Percentiles rank a stretch among this genome's conserved stretches.
Evolutionary conservation across 2,797 vertebrate genomes (phyloP).

Genomic region (Gymnocypris eckloni): DNA sequence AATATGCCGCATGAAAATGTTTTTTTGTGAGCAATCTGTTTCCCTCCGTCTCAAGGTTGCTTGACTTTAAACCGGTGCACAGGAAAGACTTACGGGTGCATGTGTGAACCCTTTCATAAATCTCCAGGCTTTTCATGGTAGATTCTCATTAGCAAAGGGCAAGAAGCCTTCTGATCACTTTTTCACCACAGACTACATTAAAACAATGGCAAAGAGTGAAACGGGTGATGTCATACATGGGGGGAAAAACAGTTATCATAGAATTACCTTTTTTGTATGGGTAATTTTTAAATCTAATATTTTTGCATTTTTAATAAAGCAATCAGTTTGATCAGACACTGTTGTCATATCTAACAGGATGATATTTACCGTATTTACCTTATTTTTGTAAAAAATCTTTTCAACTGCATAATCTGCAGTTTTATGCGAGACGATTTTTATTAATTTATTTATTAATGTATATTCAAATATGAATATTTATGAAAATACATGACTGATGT

Average conservation of each 20-base stretch:
- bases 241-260: not conserved
- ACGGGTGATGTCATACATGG: slow-evolving; percentile 34
- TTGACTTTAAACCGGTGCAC: slow-evolving; percentile 76
- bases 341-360: not conserved
- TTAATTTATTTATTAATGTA: not conserved
- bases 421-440: not conserved
- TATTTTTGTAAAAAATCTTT: not conserved
- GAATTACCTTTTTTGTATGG: not conserved
- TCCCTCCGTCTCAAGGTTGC: slow-evolving; percentile 78
- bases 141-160: slow-evolving; percentile 79
- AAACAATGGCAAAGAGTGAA: slow-evolving; percentile 70
- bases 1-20: slow-evolving; percentile 76
- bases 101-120: slow-evolving; percentile 79
- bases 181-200: slow-evolving; percentile 69
- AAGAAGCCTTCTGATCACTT: slow-evolving; percentile 74
- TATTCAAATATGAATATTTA: not conserved
- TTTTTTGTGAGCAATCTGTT: slow-evolving; percentile 72
- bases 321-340: not conserved
- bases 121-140: slow-evolving; percentile 68
- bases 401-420: not conserved
- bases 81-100: slow-evolving; percentile 77
- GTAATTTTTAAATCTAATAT: not conserved
- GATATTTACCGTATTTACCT: not conserved
- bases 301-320: not conserved
- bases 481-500: not conserved